These are phyloP conservation scores for Epiblema foenella DNA, from an alignment of 2,888 invertebrate species.

Conservation along the genomic window DNA sequence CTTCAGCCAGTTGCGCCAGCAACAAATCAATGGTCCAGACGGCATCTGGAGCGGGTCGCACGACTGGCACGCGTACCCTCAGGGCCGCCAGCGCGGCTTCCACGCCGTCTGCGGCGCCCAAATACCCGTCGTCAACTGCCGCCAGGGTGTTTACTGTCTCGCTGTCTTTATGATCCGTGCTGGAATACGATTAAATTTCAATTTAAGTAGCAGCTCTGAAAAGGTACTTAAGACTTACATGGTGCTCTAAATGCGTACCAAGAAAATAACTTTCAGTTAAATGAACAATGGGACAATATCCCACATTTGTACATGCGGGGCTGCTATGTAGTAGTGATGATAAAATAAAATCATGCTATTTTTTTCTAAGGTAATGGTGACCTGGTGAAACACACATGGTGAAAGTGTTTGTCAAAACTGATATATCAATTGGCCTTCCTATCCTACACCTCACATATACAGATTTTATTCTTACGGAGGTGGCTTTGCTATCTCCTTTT, in stretches of 20 bases:
- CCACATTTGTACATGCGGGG: no score
- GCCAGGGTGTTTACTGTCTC: slow-evolving; percentile 74
- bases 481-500: slow-evolving; percentile 74
- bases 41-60: slow-evolving; percentile 69
- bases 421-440: no score
- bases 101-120: slow-evolving; percentile 68
- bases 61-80: slow-evolving; percentile 69
- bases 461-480: slow-evolving; percentile 63
- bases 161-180: slow-evolving; percentile 65
- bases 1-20: slow-evolving; percentile 71
- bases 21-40: slow-evolving; percentile 79
- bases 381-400: no score
- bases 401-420: neutral
- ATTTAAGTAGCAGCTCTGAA: no score
- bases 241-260: no score
- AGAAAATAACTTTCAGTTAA: no score
- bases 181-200: slow-evolving; percentile 47
- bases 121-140: slow-evolving; percentile 70
- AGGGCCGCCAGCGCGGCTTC: slow-evolving; percentile 72
- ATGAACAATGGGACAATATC: no score
- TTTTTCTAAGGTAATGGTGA: no score
- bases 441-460: neutral
- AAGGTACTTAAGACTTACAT: no score
- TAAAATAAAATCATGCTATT: no score
- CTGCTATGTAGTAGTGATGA: no score